Conservation (phyloP, 2,113 vertebrate genomes). For the Ploceus nigricollis region DNA sequence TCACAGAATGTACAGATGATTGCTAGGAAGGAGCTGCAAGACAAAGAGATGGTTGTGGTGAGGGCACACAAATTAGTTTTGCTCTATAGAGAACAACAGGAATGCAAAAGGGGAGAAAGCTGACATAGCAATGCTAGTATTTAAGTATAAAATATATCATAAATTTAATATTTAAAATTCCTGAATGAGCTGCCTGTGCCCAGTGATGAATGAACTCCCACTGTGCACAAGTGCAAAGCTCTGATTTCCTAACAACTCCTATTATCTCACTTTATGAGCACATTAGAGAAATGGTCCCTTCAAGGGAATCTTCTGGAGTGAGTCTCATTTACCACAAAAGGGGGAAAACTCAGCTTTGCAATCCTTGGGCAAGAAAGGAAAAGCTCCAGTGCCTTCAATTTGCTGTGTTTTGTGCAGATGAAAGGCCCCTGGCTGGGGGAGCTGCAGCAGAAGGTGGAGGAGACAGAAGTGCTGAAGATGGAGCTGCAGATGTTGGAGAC, state of each 20-base stretch:
- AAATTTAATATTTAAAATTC: background rate
- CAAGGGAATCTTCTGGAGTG: background rate
- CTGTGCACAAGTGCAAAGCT: background rate
- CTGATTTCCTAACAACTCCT: background rate
- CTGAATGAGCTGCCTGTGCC: background rate
- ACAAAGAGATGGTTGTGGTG: background rate
- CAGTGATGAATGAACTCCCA: background rate
- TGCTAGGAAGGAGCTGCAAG: background rate
- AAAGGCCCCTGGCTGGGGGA: constrained; percentile 78
- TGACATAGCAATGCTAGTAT: background rate
- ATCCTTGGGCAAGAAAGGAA: background rate
- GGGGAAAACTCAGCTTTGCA: background rate
- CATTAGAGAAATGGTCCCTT: background rate
- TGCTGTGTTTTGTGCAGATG: constrained; percentile 68
- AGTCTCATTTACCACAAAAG: background rate
- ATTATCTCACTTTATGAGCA: background rate
- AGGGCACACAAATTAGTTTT: background rate
- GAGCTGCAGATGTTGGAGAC: constrained; percentile 94
- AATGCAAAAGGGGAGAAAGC: background rate
- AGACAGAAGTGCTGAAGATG: constrained; percentile 81
- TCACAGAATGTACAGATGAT: background rate
- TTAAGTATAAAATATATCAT: background rate
- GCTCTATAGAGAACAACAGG: background rate
- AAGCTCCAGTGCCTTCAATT: background rate
- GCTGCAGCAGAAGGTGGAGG: constrained; percentile 81